phyloP scores from a whole-genome alignment of 30 jellyfish, hydroid and myxozoan genomes.

The Aurelia sp. region DNA sequence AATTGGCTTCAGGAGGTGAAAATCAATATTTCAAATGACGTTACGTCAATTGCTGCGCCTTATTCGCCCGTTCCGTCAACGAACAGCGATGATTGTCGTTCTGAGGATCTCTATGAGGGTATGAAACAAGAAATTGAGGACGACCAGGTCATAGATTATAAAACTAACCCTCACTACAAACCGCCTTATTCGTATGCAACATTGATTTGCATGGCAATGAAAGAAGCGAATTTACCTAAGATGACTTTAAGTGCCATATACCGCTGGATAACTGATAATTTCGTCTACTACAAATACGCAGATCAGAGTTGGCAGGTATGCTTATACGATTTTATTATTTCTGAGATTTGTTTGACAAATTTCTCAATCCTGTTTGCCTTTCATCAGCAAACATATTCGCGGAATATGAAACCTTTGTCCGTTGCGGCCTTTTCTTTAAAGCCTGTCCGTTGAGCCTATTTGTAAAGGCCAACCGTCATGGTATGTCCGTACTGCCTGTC shows the following conservation, averaged over 20 bases:
- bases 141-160: slow-evolving; percentile 75
- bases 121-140: slow-evolving; percentile 59
- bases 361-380: slow-evolving; percentile 52
- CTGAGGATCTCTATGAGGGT: slow-evolving; percentile 69
- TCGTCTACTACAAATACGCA: slow-evolving; percentile 92
- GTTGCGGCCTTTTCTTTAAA: too few species aligned
- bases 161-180: slow-evolving; percentile 86
- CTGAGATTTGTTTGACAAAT: slow-evolving; percentile 47
- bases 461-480: too few species aligned
- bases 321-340: slow-evolving; percentile 7
- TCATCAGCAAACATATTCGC: not conserved
- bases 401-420: too few species aligned
- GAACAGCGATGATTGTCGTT: slow-evolving; percentile 83
- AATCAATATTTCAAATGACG: slow-evolving; percentile 79
- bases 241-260: slow-evolving; percentile 97
- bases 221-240: slow-evolving; percentile 84
- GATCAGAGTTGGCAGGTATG: slow-evolving; percentile 99
- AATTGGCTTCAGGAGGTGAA: slow-evolving; percentile 96
- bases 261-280: slow-evolving; percentile 98
- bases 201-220: slow-evolving; percentile 98
- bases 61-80: slow-evolving; percentile 98
- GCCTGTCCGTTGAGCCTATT: too few species aligned
- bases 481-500: too few species aligned
- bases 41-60: slow-evolving; percentile 76
- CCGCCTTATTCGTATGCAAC: slow-evolving; percentile 99